Evolutionary conservation across 1,140 invertebrate genomes (phyloP).

Genomic region (Probaryconus sp.): DNA sequence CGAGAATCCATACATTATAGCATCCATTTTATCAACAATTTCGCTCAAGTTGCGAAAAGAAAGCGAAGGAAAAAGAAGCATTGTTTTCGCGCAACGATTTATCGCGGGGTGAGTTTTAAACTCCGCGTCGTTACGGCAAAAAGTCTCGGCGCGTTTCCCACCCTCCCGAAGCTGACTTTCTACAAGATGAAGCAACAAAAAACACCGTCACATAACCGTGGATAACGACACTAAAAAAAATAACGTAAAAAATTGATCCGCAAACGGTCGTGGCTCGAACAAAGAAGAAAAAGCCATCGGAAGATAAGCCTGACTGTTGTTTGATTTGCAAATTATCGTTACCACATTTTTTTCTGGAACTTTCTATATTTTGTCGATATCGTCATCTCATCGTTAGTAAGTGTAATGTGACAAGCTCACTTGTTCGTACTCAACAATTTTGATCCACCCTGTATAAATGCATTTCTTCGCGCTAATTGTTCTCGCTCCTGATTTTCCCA

Average conservation of each 20-base stretch:
- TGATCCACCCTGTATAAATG: conserved; percentile 54
- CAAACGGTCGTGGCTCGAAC: conserved; percentile 31
- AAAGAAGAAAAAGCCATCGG: conserved; percentile 8
- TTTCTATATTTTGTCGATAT: too few relatives aligned
- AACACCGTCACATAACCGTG: background rate
- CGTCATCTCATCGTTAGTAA: too few relatives aligned
- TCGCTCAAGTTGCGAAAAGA: conserved; percentile 37
- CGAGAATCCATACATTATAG: conserved; percentile 40
- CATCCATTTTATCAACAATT: conserved; percentile 48
- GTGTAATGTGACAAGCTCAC: too few relatives aligned
- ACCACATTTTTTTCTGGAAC: too few relatives aligned
- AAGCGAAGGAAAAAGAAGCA: conserved; percentile 16
- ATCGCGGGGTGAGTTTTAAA: conserved; percentile 44
- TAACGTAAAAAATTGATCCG: conserved; percentile 32
- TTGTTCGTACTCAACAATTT: too few relatives aligned
- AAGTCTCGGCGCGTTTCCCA: background rate
- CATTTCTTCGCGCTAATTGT: conserved; percentile 57
- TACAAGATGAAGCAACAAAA: conserved; percentile 5
- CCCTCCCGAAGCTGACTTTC: background rate
- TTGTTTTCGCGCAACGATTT: conserved; percentile 44
- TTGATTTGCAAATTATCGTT: too few relatives aligned
- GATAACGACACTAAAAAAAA: conserved; percentile 4
- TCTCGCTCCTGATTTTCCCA: conserved; percentile 72
- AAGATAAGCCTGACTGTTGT: background rate
- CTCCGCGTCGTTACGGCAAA: background rate